Base-by-base conservation (phyloP, 1,140 invertebrate species). In the Eupristina koningsbergeri region DNA sequence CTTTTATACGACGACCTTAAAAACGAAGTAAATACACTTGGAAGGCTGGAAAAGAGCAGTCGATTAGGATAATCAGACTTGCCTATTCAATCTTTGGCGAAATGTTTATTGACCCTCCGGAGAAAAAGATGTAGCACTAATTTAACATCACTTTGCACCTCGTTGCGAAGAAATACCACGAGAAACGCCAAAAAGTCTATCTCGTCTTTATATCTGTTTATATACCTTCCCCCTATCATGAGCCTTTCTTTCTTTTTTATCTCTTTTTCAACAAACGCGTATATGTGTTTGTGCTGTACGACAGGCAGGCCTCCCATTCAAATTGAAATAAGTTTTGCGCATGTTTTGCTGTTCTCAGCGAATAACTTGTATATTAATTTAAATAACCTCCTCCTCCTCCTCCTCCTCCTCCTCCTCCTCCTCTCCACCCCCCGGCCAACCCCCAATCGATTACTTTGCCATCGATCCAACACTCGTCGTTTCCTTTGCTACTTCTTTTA, bases 131-230 rank as follows among this genome's bases (percentile, higher is more conserved):
- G 19, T 64, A 64, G n/a, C 29, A 83, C 74, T 74, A 79, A 83
- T 83, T 71, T 61, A 73, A 73, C 78, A 73, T 67, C 82, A 83
- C 76, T 83, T 83, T 26, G 82, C 82, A 79, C 82, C 82, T 83
- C 76, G 82, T 83, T 83, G 82, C 67, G 75, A 83, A 83, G 82
- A 83, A 83, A 83, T 79, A 45, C 29, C 76, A 47, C 73, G 39
- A 75, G 75, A 69, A 67, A 50, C 19, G 6, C 3, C 29, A 47
- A 5, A 63, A 0, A 71, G 67, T 17, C 67, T n/a, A n/a, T 26
- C 36, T 1, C 8, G 64, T 17, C 2, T 17, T 8, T 22, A 22
- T 22, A 26, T 22, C 19, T 73, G n/a, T 73, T 41, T 73, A 73
- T 2, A 13, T 6, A n/a, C n/a, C 8, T 31, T 31, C 15, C n/a